These are phyloP conservation scores for Esperia sulphurella DNA, from an alignment of 2,888 invertebrate species.

Conservation along the genomic window DNA sequence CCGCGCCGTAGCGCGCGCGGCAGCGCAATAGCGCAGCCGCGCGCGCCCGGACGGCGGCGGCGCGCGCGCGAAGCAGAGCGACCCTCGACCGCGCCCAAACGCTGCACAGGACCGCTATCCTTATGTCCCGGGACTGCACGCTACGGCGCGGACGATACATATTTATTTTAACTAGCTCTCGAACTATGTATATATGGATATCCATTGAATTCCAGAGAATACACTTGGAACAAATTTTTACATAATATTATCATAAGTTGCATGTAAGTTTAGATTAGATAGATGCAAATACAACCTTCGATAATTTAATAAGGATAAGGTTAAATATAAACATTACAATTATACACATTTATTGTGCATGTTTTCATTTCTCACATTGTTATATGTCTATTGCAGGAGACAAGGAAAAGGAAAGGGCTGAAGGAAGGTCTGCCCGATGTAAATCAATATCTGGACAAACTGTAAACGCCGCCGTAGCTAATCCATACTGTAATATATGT, in stretches of 20 bases:
- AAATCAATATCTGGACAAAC: slow-evolving; percentile 97
- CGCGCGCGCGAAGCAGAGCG: slow-evolving; percentile 83
- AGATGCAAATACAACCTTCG: too few relatives aligned
- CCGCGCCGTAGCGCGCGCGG: slow-evolving; percentile 45
- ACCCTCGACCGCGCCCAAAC: slow-evolving; percentile 73
- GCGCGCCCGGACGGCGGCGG: slow-evolving; percentile 40
- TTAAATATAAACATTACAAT: too few relatives aligned
- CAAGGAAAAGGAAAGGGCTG: slow-evolving; percentile 99
- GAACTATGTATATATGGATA: too few relatives aligned
- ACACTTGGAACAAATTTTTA: too few relatives aligned
- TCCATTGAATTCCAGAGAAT: too few relatives aligned
- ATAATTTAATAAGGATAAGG: too few relatives aligned
- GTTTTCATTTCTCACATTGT: neutral
- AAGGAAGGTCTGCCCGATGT: slow-evolving; percentile 98
- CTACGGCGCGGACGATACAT: slow-evolving; percentile 78
- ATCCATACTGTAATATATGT: slow-evolving; percentile 72
- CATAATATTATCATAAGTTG: too few relatives aligned
- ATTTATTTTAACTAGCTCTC: too few relatives aligned
- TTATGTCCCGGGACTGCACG: slow-evolving; percentile 85
- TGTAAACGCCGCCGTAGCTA: slow-evolving; percentile 85
- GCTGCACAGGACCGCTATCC: slow-evolving; percentile 90
- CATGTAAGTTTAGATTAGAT: too few relatives aligned
- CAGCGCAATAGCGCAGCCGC: slow-evolving; percentile 52
- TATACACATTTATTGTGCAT: too few relatives aligned
- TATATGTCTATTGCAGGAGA: slow-evolving; percentile 82